These are phyloP conservation scores for Ameiurus melas DNA, from an alignment of 2,113 vertebrate genomes.

Conservation along the genomic window DNA sequence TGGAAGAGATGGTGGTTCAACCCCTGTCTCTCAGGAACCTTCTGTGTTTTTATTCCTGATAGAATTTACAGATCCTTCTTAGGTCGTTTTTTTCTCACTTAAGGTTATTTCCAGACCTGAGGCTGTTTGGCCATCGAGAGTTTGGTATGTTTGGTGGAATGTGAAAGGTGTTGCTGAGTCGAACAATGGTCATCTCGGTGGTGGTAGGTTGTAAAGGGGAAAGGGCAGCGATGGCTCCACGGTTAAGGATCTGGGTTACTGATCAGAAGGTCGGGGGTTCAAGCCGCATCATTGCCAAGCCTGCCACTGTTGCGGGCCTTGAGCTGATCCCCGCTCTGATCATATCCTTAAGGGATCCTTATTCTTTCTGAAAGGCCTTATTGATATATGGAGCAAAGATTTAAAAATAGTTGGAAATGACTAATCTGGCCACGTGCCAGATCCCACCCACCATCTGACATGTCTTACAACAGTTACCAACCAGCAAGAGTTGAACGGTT, in stretches of 20 bases:
- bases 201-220: background rate
- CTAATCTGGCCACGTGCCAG: no score
- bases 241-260: no score
- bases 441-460: background rate
- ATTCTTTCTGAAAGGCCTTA: no score
- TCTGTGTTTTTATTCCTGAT: slow-evolving; percentile 27
- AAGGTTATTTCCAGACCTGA: slow-evolving; percentile 20
- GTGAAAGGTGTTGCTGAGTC: background rate
- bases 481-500: background rate
- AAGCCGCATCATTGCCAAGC: no score
- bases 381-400: no score
- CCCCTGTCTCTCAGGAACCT: background rate
- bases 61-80: slow-evolving; percentile 7
- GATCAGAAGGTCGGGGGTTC: no score
- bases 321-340: no score
- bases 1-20: background rate
- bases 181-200: background rate
- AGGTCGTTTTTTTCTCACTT: background rate
- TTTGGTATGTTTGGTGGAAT: background rate
- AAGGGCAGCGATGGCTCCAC: no score
- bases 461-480: background rate
- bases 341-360: no score
- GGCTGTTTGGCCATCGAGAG: background rate
- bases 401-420: no score
- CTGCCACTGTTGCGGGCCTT: no score